Percentiles rank a stretch among this genome's conserved stretches.
phyloP scores from a whole-genome alignment of 2,113 vertebrate species.

The Ictalurus punctatus region DNA sequence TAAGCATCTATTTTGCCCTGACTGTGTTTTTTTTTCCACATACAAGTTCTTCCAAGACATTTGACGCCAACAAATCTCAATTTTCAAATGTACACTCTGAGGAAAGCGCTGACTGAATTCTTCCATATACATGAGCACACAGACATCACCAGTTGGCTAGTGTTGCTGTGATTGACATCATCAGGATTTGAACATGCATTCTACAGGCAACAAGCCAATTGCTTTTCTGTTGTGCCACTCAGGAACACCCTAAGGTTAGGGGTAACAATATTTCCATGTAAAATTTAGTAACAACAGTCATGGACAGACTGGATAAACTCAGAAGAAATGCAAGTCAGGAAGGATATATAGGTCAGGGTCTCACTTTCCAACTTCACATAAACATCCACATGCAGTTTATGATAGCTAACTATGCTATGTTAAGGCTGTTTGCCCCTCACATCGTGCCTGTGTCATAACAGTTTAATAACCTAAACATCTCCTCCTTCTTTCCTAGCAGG shows the following conservation, averaged over 20 bases:
- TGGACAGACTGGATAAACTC: neutral
- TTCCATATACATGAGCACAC: neutral
- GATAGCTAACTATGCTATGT: neutral
- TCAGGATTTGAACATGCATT: neutral
- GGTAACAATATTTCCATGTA: neutral
- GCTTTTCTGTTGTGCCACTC: neutral
- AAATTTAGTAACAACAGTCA: neutral
- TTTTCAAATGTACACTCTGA: neutral
- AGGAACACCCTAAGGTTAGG: neutral
- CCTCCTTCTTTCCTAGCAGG: conserved; percentile 7
- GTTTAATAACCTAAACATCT: neutral
- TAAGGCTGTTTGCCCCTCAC: neutral
- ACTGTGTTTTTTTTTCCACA: neutral
- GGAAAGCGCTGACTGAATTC: neutral
- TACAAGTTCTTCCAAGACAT: neutral
- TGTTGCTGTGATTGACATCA: neutral
- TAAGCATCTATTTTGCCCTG: neutral
- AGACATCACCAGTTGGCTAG: neutral
- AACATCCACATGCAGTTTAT: neutral
- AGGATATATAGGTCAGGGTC: neutral
- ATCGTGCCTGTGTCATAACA: neutral
- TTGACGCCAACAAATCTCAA: neutral
- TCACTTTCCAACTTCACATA: neutral
- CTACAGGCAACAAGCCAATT: neutral
- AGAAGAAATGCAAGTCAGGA: neutral